Base-by-base conservation (phyloP, 2,797 vertebrate genomes). In the Acridotheres tristis region DNA sequence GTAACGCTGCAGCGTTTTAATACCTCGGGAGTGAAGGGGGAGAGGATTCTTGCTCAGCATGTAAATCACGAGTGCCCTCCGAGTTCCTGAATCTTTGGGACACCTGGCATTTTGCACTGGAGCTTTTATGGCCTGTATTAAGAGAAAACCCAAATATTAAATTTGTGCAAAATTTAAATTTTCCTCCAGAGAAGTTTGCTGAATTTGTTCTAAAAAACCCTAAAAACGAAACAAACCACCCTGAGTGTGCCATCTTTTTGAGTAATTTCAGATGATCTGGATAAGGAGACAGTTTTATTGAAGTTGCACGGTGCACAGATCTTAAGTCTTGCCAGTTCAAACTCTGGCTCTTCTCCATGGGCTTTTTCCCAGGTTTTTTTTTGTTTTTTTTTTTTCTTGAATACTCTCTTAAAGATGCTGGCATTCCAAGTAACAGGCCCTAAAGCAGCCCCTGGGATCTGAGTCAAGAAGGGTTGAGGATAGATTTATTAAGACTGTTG, bases 1-100 rank as follows among this genome's bases (percentile, higher is more conserved):
- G 38, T 71, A 97, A 74, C 4, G 7, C 68, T 93, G 80, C 80
- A 88, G 89, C 73, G 55, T 94, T 96, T 95, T 91, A 97, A 96
- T 95, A 93, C 88, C 80, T 84, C 29, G 6, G 26, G 71, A 90
- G 36, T 59, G 53, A 91, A 89, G 47, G 45, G 85, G 57, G 58
- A 93, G 89, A 92, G 63, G 80, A 61, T 36, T 90, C 73, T 95
- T 89, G 83, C 89, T 94, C 81, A 89, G 89, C 85, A 92, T 96
- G 92, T 80, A 93, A 85, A 94, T 95, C 77, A 83, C 1, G 1
- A 1, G 0, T 82, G 74, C 58, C 65, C 51, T 88, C 34, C 3
- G 10, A 29, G 50, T 93, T 90, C 66, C 75, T 58, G 73, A 66
- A 63, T 80, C 76, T 93, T 96, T 92, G 80, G 77, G 85, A 48